These are phyloP conservation scores for Thalassophryne amazonica DNA, from an alignment of 2,797 vertebrate genomes.

Conservation along the genomic window DNA sequence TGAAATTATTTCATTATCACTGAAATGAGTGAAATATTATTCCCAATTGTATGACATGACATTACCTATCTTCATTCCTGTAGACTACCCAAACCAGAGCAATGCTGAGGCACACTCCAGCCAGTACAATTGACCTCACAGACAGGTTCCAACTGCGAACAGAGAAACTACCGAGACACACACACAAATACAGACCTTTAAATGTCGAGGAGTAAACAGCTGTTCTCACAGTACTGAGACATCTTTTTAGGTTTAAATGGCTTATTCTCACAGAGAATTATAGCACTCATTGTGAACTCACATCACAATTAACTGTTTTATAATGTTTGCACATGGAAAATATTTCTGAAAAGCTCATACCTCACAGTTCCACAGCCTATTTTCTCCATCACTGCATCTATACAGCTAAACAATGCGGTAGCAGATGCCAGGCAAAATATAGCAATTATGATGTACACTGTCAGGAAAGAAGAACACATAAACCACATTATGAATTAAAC, in stretches of 20 bases:
- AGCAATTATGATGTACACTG: conserved; percentile 92
- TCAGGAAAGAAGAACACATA: conserved; percentile 16
- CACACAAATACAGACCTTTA: not conserved
- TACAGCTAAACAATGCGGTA: conserved; percentile 88
- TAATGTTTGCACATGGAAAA: not conserved
- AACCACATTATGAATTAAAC: not conserved
- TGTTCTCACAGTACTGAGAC: not conserved
- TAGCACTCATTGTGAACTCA: too few relatives aligned
- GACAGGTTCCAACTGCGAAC: conserved; percentile 75
- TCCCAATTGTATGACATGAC: conserved; percentile 6
- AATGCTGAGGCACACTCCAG: conserved; percentile 80
- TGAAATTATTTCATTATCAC: too few relatives aligned
- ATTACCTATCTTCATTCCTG: conserved; percentile 92
- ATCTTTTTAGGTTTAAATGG: not conserved
- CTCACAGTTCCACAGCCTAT: conserved; percentile 81
- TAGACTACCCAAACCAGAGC: conserved; percentile 89
- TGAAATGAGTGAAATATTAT: not conserved
- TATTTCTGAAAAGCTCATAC: conserved; percentile 61
- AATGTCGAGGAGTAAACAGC: not conserved
- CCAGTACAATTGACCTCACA: conserved; percentile 85
- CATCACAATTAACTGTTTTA: not conserved
- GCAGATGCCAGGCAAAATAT: conserved; percentile 93
- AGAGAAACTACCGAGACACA: conserved; percentile 72
- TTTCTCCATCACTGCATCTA: conserved; percentile 82
- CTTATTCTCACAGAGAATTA: not conserved